Evolutionary conservation across 92 coral and sea anemone genomes (phyloP).

Genomic region (Desmophyllum pertusum): DNA sequence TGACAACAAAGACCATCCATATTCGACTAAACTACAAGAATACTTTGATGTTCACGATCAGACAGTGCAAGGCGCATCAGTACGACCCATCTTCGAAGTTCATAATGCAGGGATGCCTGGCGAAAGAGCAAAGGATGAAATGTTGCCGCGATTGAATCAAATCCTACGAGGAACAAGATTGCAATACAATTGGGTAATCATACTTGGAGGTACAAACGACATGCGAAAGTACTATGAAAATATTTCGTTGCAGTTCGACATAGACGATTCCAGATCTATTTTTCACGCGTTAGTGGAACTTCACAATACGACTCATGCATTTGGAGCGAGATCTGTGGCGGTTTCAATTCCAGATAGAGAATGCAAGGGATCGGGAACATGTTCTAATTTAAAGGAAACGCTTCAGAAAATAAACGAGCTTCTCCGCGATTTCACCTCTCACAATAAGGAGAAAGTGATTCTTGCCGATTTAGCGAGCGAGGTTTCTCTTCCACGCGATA

Average conservation of each 20-base stretch:
- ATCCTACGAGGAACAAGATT: slow-evolving; percentile 14
- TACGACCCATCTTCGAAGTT: slow-evolving; percentile 36
- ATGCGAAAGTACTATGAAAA: slow-evolving; percentile 25
- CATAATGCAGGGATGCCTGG: slow-evolving; percentile 59
- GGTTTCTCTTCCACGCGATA: slow-evolving; percentile 39
- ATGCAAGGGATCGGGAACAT: slow-evolving; percentile 55
- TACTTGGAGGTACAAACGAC: slow-evolving; percentile 87
- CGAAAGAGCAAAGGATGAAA: slow-evolving; percentile 46
- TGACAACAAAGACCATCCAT: slow-evolving; percentile 36
- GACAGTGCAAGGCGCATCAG: neutral
- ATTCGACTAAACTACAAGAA: slow-evolving; percentile 49
- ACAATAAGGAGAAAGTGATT: slow-evolving; percentile 50
- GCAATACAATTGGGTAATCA: slow-evolving; percentile 78
- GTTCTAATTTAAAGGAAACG: slow-evolving; percentile 27
- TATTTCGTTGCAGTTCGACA: neutral
- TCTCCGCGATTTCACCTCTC: slow-evolving; percentile 52
- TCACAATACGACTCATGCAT: slow-evolving; percentile 47
- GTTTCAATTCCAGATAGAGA: slow-evolving; percentile 76
- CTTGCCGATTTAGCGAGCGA: slow-evolving; percentile 69
- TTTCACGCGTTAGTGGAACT: slow-evolving; percentile 53
- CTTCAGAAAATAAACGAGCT: slow-evolving; percentile 56
- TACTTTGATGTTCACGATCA: slow-evolving; percentile 36
- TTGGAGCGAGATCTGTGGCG: slow-evolving; percentile 59
- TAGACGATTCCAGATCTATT: slow-evolving; percentile 28
- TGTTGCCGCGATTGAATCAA: slow-evolving; percentile 42